Evolutionary conservation across 2,888 invertebrate species (phyloP).

Genomic region (Hyposoter didymator): DNA sequence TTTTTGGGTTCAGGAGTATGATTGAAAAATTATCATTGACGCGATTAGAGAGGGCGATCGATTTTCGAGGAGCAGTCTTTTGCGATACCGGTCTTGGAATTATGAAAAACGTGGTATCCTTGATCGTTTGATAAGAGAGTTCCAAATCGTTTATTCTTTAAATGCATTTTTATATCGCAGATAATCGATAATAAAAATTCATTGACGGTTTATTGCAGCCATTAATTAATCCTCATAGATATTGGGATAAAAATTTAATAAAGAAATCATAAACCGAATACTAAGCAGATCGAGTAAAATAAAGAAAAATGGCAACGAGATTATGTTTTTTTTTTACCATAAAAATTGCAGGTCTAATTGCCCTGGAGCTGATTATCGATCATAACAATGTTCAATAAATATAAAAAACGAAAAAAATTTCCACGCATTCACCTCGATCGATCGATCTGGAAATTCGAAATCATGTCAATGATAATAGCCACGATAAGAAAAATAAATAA

Average conservation of each 20-base stretch:
- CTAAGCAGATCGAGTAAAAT: background rate
- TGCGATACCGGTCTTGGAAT: conserved; percentile 8
- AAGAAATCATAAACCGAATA: background rate
- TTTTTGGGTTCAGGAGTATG: background rate
- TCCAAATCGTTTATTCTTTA: conserved; percentile 2
- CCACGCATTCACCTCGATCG: background rate
- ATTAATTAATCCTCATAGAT: background rate
- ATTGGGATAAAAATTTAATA: no score
- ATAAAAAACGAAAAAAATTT: conserved; percentile 1
- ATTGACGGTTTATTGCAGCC: background rate
- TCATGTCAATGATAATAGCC: background rate
- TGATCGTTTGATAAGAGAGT: conserved; percentile 12
- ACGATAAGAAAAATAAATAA: background rate
- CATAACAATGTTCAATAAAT: background rate
- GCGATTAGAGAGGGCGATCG: background rate
- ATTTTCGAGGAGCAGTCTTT: conserved; percentile 1
- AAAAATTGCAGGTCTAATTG: background rate
- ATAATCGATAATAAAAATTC: background rate
- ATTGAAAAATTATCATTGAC: conserved; percentile 28
- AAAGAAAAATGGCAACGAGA: background rate
- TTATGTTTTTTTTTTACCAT: background rate
- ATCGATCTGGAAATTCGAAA: background rate
- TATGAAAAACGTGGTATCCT: background rate
- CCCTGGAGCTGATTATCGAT: background rate
- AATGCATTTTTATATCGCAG: conserved; percentile 14